Base-by-base conservation (phyloP, 1,140 invertebrate genomes). In the Xylocopa sonorina region DNA sequence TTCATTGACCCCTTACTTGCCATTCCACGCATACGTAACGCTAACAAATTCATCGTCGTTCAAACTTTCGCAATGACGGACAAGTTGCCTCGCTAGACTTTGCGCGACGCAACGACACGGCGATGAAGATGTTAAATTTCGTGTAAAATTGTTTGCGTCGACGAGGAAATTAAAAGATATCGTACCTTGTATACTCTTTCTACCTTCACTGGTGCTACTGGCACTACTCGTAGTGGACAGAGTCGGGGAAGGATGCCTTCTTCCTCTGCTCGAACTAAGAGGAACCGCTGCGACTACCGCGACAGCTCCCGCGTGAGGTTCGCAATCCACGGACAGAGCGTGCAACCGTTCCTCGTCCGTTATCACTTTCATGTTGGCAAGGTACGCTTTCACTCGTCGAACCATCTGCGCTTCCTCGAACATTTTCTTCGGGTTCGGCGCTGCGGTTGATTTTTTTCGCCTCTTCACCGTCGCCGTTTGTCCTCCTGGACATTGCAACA, bases 351-450 rank as follows among this genome's bases (percentile, higher is more conserved):
- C 96, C 92, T 99, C 99, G 91, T 99, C 97, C 16, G 96, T 97
- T 78, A 97, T 96, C 1, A 98, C 97, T 88, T 98, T 96, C 94
- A 99, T 96, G 88, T 98, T 97, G 57, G 96, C 96, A 43, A 99
- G 93, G 93, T 99, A 99, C 0, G 98, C 97, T 91, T 99, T 99
- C 0, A 99, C 98, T 60, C 98, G 94, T 10, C 98, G 94, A 24
- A 98, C 97, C 98, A 99, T 99, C 93, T 99, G 98, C 34, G 98
- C 98, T 94, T 99, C 98, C 93, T 99, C 98, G 92, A 98, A 99
- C 98, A 99, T 99, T 92, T 99, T 99, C 93, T 99, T 99, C 51
- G 97, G 97, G 93, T 99, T 99, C 0, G 97, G 98, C 0, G 97
- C 95, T 10, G 97, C 96, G 1, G 97, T 96, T 0, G 97, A 98